Percentiles rank a stretch among this genome's conserved stretches.
Conservation (phyloP, 2,888 invertebrate genomes). For the Drosophila setosimentum region DNA sequence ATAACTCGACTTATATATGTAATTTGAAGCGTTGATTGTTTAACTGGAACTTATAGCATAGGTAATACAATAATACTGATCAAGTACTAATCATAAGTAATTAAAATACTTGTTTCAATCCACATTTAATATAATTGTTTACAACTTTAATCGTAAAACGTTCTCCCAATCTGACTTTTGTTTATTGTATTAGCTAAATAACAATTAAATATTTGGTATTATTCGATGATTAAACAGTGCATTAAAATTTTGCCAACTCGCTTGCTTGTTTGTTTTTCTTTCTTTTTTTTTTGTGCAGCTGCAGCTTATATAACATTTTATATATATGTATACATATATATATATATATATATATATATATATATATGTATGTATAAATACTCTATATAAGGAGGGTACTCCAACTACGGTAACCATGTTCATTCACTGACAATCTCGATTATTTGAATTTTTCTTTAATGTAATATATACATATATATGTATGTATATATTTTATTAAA, state of each 20-base stretch:
- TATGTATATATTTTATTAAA: constrained; percentile 48
- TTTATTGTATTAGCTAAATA: constrained; percentile 68
- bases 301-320: constrained; percentile 64
- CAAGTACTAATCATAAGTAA: constrained; percentile 45
- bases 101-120: constrained; percentile 28
- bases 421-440: constrained; percentile 47
- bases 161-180: constrained; percentile 8
- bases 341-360: constrained; percentile 42
- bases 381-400: constrained; percentile 43
- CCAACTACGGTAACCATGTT: constrained; percentile 35
- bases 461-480: constrained; percentile 34
- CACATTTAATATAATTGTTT: constrained; percentile 41
- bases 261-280: constrained; percentile 36
- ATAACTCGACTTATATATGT: constrained; percentile 28
- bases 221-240: constrained; percentile 84
- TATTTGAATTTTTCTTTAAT: constrained; percentile 44
- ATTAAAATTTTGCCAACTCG: constrained; percentile 78
- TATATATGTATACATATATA: constrained; percentile 50
- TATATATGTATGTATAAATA: constrained; percentile 37
- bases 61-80: constrained; percentile 59
- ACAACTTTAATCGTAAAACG: constrained; percentile 40
- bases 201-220: constrained; percentile 72
- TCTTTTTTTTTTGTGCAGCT: constrained; percentile 34
- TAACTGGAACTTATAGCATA: constrained; percentile 52
- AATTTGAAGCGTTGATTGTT: constrained; percentile 48